phyloP scores from a whole-genome alignment of 2,113 vertebrate species.

The Ivindomyrus marchei region DNA sequence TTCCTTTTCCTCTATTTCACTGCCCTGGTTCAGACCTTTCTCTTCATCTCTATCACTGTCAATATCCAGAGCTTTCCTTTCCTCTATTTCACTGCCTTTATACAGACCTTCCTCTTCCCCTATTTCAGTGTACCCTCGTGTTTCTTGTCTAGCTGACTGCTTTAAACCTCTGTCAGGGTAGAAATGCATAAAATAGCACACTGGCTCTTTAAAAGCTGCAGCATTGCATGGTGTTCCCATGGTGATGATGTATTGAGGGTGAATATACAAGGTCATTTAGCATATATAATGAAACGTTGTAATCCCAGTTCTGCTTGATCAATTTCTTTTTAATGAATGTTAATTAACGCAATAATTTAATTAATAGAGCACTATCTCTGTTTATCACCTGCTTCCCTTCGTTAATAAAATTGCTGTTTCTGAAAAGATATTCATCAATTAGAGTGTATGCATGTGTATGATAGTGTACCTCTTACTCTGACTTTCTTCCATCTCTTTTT shows the following conservation, averaged over 20 bases:
- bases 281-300: slow-evolving; percentile 63
- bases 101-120: neutral
- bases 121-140: neutral
- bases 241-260: slow-evolving; percentile 53
- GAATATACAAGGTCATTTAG: slow-evolving; percentile 64
- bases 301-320: slow-evolving; percentile 64
- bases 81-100: neutral
- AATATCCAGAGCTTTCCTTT: neutral
- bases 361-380: slow-evolving; percentile 64
- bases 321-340: slow-evolving; percentile 68
- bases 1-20: neutral
- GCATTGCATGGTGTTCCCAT: slow-evolving; percentile 55
- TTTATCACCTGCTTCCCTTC: slow-evolving; percentile 55
- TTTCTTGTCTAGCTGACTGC: slow-evolving; percentile 17
- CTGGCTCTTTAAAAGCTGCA: slow-evolving; percentile 53
- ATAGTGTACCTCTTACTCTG: neutral
- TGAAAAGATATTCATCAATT: neutral
- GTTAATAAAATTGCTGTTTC: slow-evolving; percentile 50
- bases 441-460: neutral
- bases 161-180: slow-evolving; percentile 29
- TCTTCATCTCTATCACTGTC: neutral
- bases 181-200: slow-evolving; percentile 14
- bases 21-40: neutral
- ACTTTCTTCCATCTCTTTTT: neutral
- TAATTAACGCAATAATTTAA: slow-evolving; percentile 72